Conservation (phyloP, 2,888 invertebrate species). For the Embidobia sp. region DNA sequence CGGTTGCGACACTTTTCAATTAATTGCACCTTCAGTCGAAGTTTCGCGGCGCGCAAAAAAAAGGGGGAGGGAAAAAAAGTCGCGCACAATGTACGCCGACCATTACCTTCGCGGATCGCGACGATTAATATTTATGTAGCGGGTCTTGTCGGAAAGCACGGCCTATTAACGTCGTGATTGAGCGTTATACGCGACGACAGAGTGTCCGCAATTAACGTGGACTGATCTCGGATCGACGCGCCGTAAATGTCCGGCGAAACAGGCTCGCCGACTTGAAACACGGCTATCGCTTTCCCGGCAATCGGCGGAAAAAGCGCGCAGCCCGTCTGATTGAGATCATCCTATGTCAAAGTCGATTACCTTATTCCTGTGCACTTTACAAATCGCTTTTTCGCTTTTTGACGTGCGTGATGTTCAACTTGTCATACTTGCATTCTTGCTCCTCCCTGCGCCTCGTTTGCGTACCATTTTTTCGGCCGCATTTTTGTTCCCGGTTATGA, state of each 20-base stretch:
- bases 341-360: too few relatives aligned
- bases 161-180: conserved; percentile 77
- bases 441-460: too few relatives aligned
- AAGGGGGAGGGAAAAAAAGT: conserved; percentile 5
- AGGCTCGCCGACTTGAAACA: conserved; percentile 48
- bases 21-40: too few relatives aligned
- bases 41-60: too few relatives aligned
- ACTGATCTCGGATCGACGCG: conserved; percentile 56
- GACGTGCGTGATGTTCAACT: too few relatives aligned
- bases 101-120: conserved; percentile 25
- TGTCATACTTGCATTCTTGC: too few relatives aligned
- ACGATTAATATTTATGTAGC: conserved; percentile 53
- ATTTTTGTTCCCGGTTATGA: too few relatives aligned
- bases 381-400: too few relatives aligned
- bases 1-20: conserved; percentile 20
- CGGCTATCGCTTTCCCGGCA: conserved; percentile 37
- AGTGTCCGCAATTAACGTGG: conserved; percentile 73
- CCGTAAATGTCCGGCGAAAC: conserved; percentile 63
- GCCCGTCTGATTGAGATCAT: conserved; percentile 6
- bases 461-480: too few relatives aligned
- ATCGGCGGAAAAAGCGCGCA: conserved; percentile 16
- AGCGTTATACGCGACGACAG: conserved; percentile 75
- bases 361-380: too few relatives aligned
- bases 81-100: conserved; percentile 31
- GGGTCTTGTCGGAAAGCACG: conserved; percentile 69